These are phyloP conservation scores for Rhinophrynus dorsalis DNA, from an alignment of 2,797 vertebrate species.

Conservation along the genomic window DNA sequence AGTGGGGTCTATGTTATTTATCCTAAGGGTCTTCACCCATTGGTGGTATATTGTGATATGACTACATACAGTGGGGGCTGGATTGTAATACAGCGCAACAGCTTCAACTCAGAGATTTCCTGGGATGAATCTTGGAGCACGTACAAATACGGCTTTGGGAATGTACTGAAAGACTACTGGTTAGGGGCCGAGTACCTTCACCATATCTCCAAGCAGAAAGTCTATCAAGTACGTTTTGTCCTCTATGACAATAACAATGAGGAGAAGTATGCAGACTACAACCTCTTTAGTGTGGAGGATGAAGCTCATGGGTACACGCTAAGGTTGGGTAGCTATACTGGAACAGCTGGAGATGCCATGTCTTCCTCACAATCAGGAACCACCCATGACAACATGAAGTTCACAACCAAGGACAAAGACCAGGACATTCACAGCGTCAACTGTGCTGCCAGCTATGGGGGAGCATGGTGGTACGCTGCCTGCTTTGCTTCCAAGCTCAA, in stretches of 20 bases:
- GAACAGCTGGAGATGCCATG: slow-evolving; percentile 58
- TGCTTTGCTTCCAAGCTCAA: slow-evolving; percentile 60
- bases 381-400: slow-evolving; percentile 65
- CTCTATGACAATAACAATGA: slow-evolving; percentile 44
- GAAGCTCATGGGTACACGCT: slow-evolving; percentile 54
- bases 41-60: slow-evolving; percentile 61
- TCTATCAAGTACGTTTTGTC: slow-evolving; percentile 59
- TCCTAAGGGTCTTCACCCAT: slow-evolving; percentile 53
- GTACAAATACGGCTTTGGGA: slow-evolving; percentile 61
- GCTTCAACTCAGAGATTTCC: slow-evolving; percentile 42
- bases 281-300: slow-evolving; percentile 57
- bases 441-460: slow-evolving; percentile 60
- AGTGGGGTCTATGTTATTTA: slow-evolving; percentile 59
- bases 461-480: slow-evolving; percentile 56
- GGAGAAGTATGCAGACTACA: slow-evolving; percentile 55
- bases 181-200: slow-evolving; percentile 61
- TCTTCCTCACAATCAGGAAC: slow-evolving; percentile 50
- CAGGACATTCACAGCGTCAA: slow-evolving; percentile 61
- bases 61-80: slow-evolving; percentile 53
- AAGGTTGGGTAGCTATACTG: slow-evolving; percentile 54
- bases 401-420: slow-evolving; percentile 59
- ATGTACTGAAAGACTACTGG: slow-evolving; percentile 54
- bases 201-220: slow-evolving; percentile 57
- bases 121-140: slow-evolving; percentile 64
- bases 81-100: slow-evolving; percentile 62